Conservation (phyloP, 1,140 invertebrate species). For the Telenomus remus region DNA sequence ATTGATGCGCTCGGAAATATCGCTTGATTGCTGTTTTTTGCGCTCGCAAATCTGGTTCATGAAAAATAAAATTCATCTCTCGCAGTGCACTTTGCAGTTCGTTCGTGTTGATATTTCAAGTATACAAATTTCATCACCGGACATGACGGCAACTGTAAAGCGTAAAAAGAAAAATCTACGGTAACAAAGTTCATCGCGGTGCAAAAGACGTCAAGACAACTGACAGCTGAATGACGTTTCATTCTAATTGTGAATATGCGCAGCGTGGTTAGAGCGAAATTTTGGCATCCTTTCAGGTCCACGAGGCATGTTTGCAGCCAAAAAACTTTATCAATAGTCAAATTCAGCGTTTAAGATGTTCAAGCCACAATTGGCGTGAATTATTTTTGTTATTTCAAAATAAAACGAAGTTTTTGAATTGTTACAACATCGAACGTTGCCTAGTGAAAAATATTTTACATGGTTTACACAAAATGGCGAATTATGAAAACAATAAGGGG, state of each 20-base stretch:
- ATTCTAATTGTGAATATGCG: constrained; percentile 53
- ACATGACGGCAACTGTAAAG: constrained; percentile 27
- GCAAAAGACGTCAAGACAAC: constrained; percentile 50
- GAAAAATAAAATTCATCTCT: neutral
- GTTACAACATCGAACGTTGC: too few species aligned
- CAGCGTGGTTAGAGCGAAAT: constrained; percentile 41
- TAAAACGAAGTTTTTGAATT: too few species aligned
- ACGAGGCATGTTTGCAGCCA: constrained; percentile 19
- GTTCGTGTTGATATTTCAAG: too few species aligned
- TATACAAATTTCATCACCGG: constrained; percentile 37
- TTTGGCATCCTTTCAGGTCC: constrained; percentile 47
- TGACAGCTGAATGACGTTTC: constrained; percentile 55
- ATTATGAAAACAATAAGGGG: too few species aligned
- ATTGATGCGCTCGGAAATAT: constrained; percentile 31
- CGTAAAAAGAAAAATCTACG: constrained; percentile 30
- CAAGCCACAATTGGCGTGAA: constrained; percentile 4
- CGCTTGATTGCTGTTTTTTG: constrained; percentile 20
- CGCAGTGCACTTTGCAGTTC: too few species aligned
- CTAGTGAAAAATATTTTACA: too few species aligned
- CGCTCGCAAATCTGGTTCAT: neutral
- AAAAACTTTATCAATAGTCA: constrained; percentile 26
- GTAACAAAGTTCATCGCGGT: constrained; percentile 52
- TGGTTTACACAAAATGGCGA: too few species aligned
- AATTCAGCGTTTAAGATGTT: constrained; percentile 41
- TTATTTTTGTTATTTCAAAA: constrained; percentile 7